phyloP scores from a whole-genome alignment of 2,888 invertebrate genomes.

The Xanthia togata region DNA sequence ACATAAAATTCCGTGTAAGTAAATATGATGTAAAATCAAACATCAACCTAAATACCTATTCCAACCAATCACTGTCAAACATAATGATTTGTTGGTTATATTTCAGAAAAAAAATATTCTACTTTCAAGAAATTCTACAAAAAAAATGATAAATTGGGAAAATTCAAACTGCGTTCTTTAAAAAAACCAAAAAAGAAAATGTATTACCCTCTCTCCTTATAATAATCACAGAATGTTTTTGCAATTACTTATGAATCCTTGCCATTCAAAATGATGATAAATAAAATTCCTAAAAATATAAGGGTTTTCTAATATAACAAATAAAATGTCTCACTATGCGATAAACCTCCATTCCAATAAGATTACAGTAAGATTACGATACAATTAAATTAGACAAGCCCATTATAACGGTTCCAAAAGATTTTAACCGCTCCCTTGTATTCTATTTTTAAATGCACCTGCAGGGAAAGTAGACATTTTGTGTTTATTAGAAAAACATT shows the following conservation, averaged over 20 bases:
- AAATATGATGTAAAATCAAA: not conserved
- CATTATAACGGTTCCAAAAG: conserved; percentile 26
- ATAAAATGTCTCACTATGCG: not conserved
- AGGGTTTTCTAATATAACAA: not conserved
- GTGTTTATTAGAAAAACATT: conserved; percentile 69
- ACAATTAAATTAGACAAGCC: conserved; percentile 16
- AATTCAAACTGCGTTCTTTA: not conserved
- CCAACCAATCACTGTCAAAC: not conserved
- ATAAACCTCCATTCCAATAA: conserved; percentile 10
- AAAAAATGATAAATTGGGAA: not conserved
- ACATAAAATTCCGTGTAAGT: not conserved
- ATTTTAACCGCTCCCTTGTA: conserved; percentile 49
- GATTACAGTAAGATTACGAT: conserved; percentile 22
- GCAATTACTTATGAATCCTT: not conserved
- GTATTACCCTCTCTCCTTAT: no score
- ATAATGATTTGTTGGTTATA: not conserved
- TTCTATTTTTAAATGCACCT: conserved; percentile 71
- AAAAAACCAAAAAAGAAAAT: not conserved
- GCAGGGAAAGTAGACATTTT: conserved; percentile 72
- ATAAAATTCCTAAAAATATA: not conserved
- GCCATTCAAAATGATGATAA: not conserved
- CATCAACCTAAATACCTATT: no score
- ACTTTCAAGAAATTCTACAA: not conserved
- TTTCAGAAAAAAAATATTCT: not conserved
- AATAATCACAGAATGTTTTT: not conserved